Evolutionary conservation across 1,140 invertebrate genomes (phyloP).

Genomic region (Eueides isabella): DNA sequence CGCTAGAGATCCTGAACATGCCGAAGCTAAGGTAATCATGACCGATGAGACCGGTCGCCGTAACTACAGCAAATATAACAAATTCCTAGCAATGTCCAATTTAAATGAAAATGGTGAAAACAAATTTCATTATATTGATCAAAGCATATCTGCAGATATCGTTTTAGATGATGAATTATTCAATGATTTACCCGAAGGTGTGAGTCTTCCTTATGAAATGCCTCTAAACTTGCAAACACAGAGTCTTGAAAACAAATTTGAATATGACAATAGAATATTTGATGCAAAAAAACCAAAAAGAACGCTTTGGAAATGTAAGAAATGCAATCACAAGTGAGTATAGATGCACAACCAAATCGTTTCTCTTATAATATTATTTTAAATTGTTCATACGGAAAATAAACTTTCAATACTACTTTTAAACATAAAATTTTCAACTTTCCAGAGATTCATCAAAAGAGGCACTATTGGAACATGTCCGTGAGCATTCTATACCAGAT

Average conservation of each 20-base stretch:
- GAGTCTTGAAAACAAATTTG: constrained; percentile 58
- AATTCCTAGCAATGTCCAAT: constrained; percentile 89
- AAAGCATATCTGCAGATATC: constrained; percentile 58
- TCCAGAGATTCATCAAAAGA: constrained; percentile 78
- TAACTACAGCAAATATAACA: constrained; percentile 96
- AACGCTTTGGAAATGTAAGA: constrained; percentile 89
- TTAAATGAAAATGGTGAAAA: constrained; percentile 81
- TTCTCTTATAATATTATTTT: background rate
- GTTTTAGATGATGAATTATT: constrained; percentile 64
- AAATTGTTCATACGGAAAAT: too few relatives aligned
- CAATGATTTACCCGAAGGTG: constrained; percentile 55
- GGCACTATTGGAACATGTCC: constrained; percentile 76
- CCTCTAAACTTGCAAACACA: constrained; percentile 76
- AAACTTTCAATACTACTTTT: background rate
- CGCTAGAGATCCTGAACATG: constrained; percentile 90
- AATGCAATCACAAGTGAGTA: constrained; percentile 90
- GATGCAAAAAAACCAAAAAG: constrained; percentile 76
- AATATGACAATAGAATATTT: constrained; percentile 56
- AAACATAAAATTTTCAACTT: constrained; percentile 26
- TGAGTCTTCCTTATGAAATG: constrained; percentile 56
- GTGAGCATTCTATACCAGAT: constrained; percentile 69
- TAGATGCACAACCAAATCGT: background rate
- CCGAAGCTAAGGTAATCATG: constrained; percentile 91
- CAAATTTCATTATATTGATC: constrained; percentile 72
- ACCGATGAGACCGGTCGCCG: constrained; percentile 94